Conservation (phyloP, 2,888 invertebrate genomes). For the Spatulosminthurus flaviceps region DNA sequence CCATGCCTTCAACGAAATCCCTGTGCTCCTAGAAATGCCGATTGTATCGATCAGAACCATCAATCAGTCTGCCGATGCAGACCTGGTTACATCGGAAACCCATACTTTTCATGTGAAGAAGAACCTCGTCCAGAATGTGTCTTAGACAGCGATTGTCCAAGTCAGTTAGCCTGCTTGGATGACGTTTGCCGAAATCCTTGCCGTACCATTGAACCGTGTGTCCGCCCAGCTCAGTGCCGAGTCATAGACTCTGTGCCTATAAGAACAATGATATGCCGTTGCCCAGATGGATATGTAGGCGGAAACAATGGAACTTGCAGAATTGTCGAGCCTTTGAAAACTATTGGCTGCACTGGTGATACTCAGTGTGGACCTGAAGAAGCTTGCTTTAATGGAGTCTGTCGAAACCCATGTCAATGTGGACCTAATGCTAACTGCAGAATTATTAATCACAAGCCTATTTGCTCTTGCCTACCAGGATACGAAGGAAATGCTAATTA, state of each 20-base stretch:
- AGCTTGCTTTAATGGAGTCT: slow-evolving; percentile 85
- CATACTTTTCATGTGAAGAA: slow-evolving; percentile 61
- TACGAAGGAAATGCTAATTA: slow-evolving; percentile 63
- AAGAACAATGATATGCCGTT: slow-evolving; percentile 87
- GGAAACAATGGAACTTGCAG: slow-evolving; percentile 81
- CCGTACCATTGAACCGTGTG: slow-evolving; percentile 79
- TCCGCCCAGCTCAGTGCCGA: slow-evolving; percentile 80
- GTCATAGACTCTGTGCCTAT: slow-evolving; percentile 85
- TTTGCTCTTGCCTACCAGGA: slow-evolving; percentile 65
- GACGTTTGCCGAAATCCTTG: slow-evolving; percentile 87
- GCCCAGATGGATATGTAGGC: slow-evolving; percentile 85
- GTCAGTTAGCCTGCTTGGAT: slow-evolving; percentile 81
- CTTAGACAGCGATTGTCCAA: slow-evolving; percentile 79
- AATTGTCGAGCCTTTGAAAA: slow-evolving; percentile 67
- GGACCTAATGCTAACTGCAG: slow-evolving; percentile 70
- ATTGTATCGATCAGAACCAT: slow-evolving; percentile 65
- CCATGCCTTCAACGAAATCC: slow-evolving; percentile 65
- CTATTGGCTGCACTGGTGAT: slow-evolving; percentile 80
- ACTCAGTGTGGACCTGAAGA: slow-evolving; percentile 80
- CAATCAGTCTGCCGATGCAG: slow-evolving; percentile 65
- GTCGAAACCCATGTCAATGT: slow-evolving; percentile 88
- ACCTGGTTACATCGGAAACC: slow-evolving; percentile 64
- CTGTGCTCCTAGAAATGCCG: slow-evolving; percentile 65
- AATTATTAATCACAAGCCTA: slow-evolving; percentile 67
- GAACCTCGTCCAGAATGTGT: slow-evolving; percentile 73